Evolutionary conservation across 2,888 invertebrate species (phyloP).

Genomic region (Epinotia ramella): DNA sequence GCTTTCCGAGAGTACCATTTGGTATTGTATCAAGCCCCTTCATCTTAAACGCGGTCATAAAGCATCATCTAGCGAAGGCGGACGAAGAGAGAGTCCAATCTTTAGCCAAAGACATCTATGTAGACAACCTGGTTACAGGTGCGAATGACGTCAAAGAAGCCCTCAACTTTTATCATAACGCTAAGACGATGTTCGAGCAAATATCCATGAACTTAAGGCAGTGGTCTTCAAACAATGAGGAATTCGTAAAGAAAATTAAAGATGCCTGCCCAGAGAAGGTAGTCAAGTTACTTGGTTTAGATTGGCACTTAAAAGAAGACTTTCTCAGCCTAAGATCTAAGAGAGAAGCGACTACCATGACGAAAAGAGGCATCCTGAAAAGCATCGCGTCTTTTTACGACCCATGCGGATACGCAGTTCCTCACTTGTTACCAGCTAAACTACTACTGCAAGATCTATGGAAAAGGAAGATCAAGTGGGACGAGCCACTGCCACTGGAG

Average conservation of each 20-base stretch:
- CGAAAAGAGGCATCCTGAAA: too few relatives aligned
- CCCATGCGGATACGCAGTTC: too few relatives aligned
- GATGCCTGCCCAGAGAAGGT: too few relatives aligned
- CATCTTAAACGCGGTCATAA: not conserved
- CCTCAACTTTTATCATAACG: not conserved
- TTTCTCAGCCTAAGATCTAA: too few relatives aligned
- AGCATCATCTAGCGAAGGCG: not conserved
- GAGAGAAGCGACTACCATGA: too few relatives aligned
- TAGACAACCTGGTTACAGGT: not conserved
- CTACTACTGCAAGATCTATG: too few relatives aligned
- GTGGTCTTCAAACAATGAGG: not conserved
- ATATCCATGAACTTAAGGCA: not conserved
- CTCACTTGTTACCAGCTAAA: too few relatives aligned
- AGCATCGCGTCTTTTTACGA: too few relatives aligned
- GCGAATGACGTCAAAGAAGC: not conserved
- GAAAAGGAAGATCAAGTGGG: too few relatives aligned
- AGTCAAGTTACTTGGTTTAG: too few relatives aligned
- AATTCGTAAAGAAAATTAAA: not conserved
- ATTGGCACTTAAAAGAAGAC: too few relatives aligned
- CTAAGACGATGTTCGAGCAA: not conserved
- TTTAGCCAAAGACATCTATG: not conserved
- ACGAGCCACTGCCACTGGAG: too few relatives aligned
- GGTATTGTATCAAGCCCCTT: constrained; percentile 41
- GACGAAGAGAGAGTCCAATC: not conserved
- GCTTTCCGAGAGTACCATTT: constrained; percentile 42